Evolutionary conservation across 1,140 invertebrate genomes (phyloP).

Genomic region (Druon quercuslanigerum): DNA sequence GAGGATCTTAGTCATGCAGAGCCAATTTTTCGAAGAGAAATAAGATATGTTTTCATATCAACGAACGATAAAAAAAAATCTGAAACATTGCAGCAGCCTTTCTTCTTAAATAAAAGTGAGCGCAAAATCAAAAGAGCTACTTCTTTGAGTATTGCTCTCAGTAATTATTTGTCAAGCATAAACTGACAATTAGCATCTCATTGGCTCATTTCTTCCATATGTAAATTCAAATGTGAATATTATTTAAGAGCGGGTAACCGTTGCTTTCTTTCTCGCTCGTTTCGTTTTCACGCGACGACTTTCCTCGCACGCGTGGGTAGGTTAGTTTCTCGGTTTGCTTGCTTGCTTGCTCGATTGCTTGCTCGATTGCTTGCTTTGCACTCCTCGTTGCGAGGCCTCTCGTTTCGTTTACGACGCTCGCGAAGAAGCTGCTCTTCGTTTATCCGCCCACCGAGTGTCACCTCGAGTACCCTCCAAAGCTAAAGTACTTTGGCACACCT

Average conservation of each 20-base stretch:
- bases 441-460: constrained; percentile 60
- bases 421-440: constrained; percentile 41
- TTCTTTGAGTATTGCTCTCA: not conserved
- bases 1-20: constrained; percentile 2
- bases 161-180: constrained; percentile 54
- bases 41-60: not conserved
- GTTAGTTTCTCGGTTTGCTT: constrained; percentile 35
- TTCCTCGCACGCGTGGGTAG: constrained; percentile 27
- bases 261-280: constrained; percentile 35
- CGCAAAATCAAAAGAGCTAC: constrained; percentile 9
- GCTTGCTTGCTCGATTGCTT: no score
- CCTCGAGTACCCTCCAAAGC: constrained; percentile 51
- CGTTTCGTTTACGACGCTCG: constrained; percentile 29
- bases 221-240: constrained; percentile 69
- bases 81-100: no score
- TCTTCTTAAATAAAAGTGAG: not conserved
- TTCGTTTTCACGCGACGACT: constrained; percentile 25
- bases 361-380: constrained; percentile 25
- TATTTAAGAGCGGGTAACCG: constrained; percentile 54
- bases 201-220: constrained; percentile 70
- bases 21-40: not conserved
- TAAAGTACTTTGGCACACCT: constrained; percentile 50
- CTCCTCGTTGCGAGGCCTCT: constrained; percentile 31
- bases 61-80: no score
- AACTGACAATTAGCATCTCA: constrained; percentile 70